Evolutionary conservation across 1,140 invertebrate species (phyloP).

Genomic region (Cheumatopsyche charites): DNA sequence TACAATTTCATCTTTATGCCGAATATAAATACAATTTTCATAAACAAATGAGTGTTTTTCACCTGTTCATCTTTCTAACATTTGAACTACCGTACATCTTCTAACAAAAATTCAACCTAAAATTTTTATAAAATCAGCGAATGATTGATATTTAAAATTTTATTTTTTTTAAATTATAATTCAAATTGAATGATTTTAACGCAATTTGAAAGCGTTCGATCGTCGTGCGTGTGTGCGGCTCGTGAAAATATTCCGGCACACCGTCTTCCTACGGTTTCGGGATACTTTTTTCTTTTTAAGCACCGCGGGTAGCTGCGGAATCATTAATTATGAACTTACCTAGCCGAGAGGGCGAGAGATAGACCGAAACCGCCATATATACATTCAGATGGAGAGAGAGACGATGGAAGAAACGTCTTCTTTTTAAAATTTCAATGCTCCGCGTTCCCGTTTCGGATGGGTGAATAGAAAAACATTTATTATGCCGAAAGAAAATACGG

Average conservation of each 20-base stretch:
- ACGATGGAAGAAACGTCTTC: conserved; percentile 37
- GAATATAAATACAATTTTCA: no score
- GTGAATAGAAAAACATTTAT: conserved; percentile 47
- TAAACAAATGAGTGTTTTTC: no score
- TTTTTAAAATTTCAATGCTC: conserved; percentile 44
- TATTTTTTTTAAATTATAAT: no score
- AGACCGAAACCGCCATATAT: no score
- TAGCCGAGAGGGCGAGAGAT: conserved; percentile 41
- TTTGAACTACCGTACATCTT: no score
- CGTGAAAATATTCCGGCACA: conserved; percentile 36
- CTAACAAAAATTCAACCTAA: no score
- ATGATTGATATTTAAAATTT: no score
- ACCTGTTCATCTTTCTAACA: no score
- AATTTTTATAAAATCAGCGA: no score
- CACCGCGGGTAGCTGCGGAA: conserved; percentile 13
- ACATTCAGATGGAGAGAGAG: no score
- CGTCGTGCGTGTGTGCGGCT: conserved; percentile 29
- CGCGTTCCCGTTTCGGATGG: conserved; percentile 19
- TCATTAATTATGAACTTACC: conserved; percentile 46
- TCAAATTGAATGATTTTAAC: neutral
- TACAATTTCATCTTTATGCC: no score
- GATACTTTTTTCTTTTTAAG: conserved; percentile 35
- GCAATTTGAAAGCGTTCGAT: neutral
- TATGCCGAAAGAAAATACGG: conserved; percentile 30
- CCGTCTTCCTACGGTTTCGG: conserved; percentile 10